phyloP scores from a whole-genome alignment of 2,113 vertebrate genomes.

The Tachysurus vachellii region DNA sequence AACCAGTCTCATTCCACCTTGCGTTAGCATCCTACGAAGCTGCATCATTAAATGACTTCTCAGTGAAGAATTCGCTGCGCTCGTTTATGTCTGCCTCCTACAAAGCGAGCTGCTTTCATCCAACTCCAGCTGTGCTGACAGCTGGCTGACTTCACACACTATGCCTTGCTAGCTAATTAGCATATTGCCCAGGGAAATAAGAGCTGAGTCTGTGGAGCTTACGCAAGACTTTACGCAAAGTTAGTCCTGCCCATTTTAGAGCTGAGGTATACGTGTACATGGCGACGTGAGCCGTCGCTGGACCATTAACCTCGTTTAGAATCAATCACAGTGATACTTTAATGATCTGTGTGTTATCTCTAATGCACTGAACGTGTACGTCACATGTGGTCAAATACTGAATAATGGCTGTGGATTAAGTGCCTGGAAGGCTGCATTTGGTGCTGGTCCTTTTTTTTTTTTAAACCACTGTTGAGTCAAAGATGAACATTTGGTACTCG shows the following conservation, averaged over 20 bases:
- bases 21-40: neutral
- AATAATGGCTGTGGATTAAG: neutral
- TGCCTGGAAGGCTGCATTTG: neutral
- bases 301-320: slow-evolving; percentile 2
- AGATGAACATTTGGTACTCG: neutral
- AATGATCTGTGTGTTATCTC: neutral
- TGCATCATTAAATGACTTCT: neutral
- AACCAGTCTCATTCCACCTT: neutral
- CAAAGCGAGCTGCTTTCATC: neutral
- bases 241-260: neutral
- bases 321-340: neutral
- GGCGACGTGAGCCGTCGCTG: neutral
- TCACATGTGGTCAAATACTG: neutral
- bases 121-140: slow-evolving; percentile 22
- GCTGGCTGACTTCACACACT: slow-evolving; percentile 10
- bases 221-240: neutral
- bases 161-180: slow-evolving; percentile 9
- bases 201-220: neutral
- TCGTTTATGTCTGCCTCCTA: neutral
- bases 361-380: neutral
- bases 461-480: neutral
- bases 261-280: neutral
- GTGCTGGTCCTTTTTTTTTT: neutral
- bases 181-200: neutral
- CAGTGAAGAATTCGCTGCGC: neutral